Evolutionary conservation across 2,113 vertebrate genomes (phyloP).

Genomic region (Macrotis lagotis): DNA sequence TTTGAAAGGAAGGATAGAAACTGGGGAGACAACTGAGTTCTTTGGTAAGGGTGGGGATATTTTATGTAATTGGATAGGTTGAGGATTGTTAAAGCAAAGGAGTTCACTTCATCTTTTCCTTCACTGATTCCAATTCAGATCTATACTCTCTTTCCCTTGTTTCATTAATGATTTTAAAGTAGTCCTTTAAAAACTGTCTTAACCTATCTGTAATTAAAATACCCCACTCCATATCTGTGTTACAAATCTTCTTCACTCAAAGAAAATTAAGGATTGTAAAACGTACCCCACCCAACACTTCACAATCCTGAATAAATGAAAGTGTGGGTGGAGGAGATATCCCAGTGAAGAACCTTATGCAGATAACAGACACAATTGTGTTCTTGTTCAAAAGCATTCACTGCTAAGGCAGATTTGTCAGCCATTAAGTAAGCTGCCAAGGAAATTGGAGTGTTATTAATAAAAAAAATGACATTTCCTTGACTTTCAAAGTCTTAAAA

Average conservation of each 20-base stretch:
- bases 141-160: too few relatives aligned
- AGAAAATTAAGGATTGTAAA: not conserved
- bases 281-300: not conserved
- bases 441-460: not conserved
- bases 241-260: not conserved
- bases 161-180: not conserved
- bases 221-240: not conserved
- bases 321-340: not conserved
- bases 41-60: too few relatives aligned
- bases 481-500: not conserved
- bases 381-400: not conserved
- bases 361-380: not conserved
- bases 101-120: too few relatives aligned
- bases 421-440: not conserved
- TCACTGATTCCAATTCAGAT: too few relatives aligned
- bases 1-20: too few relatives aligned
- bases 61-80: too few relatives aligned
- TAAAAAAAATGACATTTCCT: not conserved
- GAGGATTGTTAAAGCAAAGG: too few relatives aligned
- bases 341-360: not conserved
- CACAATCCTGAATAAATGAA: not conserved
- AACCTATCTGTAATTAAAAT: not conserved
- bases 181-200: not conserved
- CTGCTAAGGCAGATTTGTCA: not conserved
- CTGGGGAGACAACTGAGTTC: too few relatives aligned